Base-by-base conservation (phyloP, 2,888 invertebrate genomes). In the Rapana venosa region DNA sequence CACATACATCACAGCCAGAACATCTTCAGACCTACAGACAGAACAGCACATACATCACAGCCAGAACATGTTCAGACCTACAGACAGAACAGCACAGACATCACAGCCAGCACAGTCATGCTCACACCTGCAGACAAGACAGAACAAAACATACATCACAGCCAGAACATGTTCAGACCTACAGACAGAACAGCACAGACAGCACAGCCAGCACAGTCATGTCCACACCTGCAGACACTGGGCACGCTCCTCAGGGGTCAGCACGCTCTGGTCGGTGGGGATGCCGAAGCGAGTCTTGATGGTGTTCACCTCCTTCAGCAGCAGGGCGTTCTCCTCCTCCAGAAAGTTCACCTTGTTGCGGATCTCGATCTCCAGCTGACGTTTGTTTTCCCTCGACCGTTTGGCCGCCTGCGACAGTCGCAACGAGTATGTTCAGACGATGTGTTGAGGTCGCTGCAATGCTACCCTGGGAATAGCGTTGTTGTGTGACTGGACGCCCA, bases 321-420 rank as follows among this genome's bases (percentile, higher is more conserved):
- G 90, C 35, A 94, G 81, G 2, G 91, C 91, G 89, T 94, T 94
- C 90, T 94, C 93, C 90, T 94, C 93, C 90, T 94, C 94, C 77
- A 94, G 90, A 15, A 88, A 88, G n/a, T 87, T 35, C 85, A 93
- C 91, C 90, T 91, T 93, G 61, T 90, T 88, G n/a, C 92, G 90
- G 30, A 93, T 91, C 66, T 92, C 90, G 36, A 90, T 70, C 88
- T 95, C 94, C 35, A 92, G 15, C 35, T 92, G 91, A 13, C 93
- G 90, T 77, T 93, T 94, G 88, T 93, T 94, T 91, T 94, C 94
- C 0, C 95, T 92, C 0, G 95, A 95, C 77, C 92, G 92, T 66
- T 93, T 94, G 11, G 95, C 95, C 13, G 95, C 93, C 89, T 89
- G 89, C 20, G 66, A 22, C 6, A 35, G 35, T 35, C 8, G 36